These are phyloP conservation scores for Nemopilema nomurai DNA, from an alignment of 30 jellyfish, hydroid and myxozoan species.

Conservation along the genomic window DNA sequence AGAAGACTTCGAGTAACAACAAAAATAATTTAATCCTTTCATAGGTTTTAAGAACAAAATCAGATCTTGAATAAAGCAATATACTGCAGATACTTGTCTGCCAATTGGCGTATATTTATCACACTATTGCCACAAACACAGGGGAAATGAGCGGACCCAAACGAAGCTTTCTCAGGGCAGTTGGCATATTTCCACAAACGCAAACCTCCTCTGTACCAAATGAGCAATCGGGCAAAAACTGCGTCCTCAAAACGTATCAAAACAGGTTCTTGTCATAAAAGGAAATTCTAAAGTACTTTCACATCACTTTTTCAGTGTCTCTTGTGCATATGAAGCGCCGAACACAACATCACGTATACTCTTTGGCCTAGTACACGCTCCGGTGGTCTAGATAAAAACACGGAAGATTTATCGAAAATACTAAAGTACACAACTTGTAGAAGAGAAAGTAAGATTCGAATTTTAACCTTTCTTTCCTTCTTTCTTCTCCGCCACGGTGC, in stretches of 20 bases:
- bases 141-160: neutral
- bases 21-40: no score
- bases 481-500: conserved; percentile 80
- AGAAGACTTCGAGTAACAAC: neutral
- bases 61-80: no score
- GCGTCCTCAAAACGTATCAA: neutral
- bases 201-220: neutral
- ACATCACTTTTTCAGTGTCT: neutral
- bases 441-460: neutral
- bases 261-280: neutral
- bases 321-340: neutral
- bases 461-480: conserved; percentile 57
- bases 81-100: no score
- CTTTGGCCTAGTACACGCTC: neutral
- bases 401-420: neutral
- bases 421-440: neutral
- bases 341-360: neutral
- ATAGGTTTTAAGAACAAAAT: no score
- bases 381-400: neutral
- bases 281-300: neutral
- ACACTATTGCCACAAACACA: neutral
- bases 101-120: no score
- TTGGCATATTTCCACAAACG: neutral
- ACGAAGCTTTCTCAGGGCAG: neutral
- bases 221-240: conserved; percentile 11